phyloP scores from a whole-genome alignment of 30 jellyfish, hydroid and myxozoan genomes.

The Hydra vulgaris region DNA sequence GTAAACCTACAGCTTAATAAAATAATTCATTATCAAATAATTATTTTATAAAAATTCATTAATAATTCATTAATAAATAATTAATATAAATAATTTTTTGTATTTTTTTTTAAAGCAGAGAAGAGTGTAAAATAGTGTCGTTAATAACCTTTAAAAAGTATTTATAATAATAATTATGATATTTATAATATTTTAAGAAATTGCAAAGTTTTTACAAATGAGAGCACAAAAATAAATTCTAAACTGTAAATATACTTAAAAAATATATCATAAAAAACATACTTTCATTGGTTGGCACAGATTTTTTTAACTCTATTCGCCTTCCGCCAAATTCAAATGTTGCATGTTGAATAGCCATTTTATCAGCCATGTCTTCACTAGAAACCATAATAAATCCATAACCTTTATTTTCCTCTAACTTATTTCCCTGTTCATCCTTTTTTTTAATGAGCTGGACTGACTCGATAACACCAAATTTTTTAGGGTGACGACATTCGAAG shows the following conservation, averaged over 20 bases:
- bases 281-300: constrained; percentile 33
- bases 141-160: too few relatives aligned
- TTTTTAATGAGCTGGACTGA: constrained; percentile 32
- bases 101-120: too few relatives aligned
- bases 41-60: too few relatives aligned
- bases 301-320: constrained; percentile 25
- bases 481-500: constrained; percentile 13
- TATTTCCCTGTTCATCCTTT: constrained; percentile 24
- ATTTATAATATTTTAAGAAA: too few relatives aligned
- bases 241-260: background rate
- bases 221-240: background rate
- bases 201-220: too few relatives aligned
- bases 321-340: constrained; percentile 37
- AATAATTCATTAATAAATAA: too few relatives aligned
- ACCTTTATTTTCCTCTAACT: constrained; percentile 30
- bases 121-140: too few relatives aligned
- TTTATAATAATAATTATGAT: too few relatives aligned
- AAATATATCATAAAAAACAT: background rate
- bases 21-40: too few relatives aligned
- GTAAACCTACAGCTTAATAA: too few relatives aligned
- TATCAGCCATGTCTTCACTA: constrained; percentile 33
- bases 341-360: constrained; percentile 49
- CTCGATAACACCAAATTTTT: constrained; percentile 23
- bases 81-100: too few relatives aligned
- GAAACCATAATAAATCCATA: constrained; percentile 34